A percentile compares a stretch with the other conserved stretches of the same genome.
phyloP scores from a whole-genome alignment of 2,888 invertebrate species.

The Euplexia lucipara region DNA sequence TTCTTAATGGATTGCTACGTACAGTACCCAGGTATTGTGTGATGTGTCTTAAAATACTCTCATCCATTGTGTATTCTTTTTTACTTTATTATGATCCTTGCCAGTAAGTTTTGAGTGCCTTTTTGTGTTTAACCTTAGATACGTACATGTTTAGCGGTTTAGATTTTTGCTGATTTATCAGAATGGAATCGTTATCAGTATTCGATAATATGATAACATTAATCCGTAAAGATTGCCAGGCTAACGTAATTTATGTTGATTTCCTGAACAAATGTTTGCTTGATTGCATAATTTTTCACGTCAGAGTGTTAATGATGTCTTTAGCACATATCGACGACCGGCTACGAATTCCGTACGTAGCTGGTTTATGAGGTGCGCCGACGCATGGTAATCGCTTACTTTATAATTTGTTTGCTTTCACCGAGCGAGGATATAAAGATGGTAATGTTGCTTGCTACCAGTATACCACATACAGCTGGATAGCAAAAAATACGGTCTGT shows the following conservation, averaged over 20 bases:
- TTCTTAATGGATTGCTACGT: conserved; percentile 82
- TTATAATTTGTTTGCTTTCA: conserved; percentile 87
- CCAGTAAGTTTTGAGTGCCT: conserved; percentile 17
- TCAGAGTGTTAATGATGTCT: conserved; percentile 43
- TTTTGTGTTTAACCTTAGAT: not conserved
- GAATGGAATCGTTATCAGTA: conserved; percentile 34
- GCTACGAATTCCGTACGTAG: conserved; percentile 51
- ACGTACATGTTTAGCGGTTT: conserved; percentile 6
- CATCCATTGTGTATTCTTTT: conserved; percentile 19
- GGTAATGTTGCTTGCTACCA: conserved; percentile 77
- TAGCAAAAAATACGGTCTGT: conserved; percentile 6
- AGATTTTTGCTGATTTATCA: conserved; percentile 22
- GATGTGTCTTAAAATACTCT: conserved; percentile 47
- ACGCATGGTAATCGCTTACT: conserved; percentile 72
- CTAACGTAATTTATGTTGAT: conserved; percentile 22
- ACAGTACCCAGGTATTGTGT: conserved; percentile 79
- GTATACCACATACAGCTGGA: conserved; percentile 71
- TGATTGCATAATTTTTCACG: conserved; percentile 35
- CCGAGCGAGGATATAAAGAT: conserved; percentile 76
- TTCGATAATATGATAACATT: conserved; percentile 43
- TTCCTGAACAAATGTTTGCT: conserved; percentile 21
- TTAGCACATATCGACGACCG: conserved; percentile 49
- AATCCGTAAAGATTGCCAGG: conserved; percentile 18
- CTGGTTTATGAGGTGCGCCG: conserved; percentile 53
- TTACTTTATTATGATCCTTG: conserved; percentile 20